Evolutionary conservation across 2,113 vertebrate species (phyloP), one percentile per base, ranked within the genome.

Genomic region (Gasterosteus aculeatus): DNA sequence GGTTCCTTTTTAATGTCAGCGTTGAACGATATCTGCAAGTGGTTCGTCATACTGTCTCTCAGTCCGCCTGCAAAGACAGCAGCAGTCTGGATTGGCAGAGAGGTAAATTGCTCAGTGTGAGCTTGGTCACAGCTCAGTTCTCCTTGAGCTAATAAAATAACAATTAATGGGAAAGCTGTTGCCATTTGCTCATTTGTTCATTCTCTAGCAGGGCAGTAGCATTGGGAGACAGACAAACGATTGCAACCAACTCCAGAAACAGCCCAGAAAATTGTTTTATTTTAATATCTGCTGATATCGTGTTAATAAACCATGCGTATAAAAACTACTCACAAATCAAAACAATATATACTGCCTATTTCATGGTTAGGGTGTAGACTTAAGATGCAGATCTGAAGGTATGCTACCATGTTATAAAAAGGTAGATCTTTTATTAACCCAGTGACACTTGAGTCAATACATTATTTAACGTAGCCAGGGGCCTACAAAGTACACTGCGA

Each of bases 61-160:
- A 42, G 19, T 66, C 64, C 66, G 58, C 19, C 69, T 88, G 80
- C 49, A 79, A 81, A 85, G 85, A 83, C 85, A 79, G 82, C 38
- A 39, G 71, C 81, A 56, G 77, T 84, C 67, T 46, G 87, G 89
- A 92, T 92, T 91, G 92, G 85, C 35, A 71, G 87, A 88, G 85
- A 90, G 84, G 87, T 92, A 94, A 93, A 94, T 93, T 93, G 92
- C 89, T 91, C 87, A 62, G 85, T 84, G 87, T 89, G 90, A 93
- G 91, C 90, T 93, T 39, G 82, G 91, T 94, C 92, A 94, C 81
- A 90, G 86, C 92, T 94, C 87, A 93, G 90, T 88, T 93, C 92
- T 93, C 87, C 85, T 92, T 90, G 86, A 93, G 92, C 93, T 94
- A 94, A 94, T 93, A 92, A 93, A 94, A 93, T 90, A 88, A 93